These are phyloP conservation scores for Aspidiotus rigidus DNA, from an alignment of 2,888 invertebrate species.

Conservation along the genomic window DNA sequence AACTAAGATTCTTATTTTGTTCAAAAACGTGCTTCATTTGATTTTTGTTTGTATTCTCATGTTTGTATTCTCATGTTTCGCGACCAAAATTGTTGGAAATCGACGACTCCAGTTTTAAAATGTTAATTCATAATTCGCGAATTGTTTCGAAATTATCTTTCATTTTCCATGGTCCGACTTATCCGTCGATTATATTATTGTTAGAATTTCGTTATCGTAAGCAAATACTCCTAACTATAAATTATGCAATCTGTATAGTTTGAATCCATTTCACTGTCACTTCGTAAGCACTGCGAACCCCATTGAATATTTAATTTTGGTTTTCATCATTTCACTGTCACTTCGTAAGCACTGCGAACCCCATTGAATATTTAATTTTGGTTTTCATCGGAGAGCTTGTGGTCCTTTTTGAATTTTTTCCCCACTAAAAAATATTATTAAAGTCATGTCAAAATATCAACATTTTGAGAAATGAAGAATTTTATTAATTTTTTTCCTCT, in stretches of 20 bases:
- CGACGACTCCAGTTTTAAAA: too few relatives aligned
- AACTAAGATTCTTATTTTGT: too few relatives aligned
- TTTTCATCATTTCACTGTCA: not conserved
- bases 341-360: slow-evolving; percentile 1
- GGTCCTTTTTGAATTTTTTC: not conserved
- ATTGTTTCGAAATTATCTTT: too few relatives aligned
- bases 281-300: slow-evolving; percentile 1
- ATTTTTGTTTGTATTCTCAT: too few relatives aligned
- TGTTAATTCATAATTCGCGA: too few relatives aligned
- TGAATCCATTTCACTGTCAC: slow-evolving; percentile 2
- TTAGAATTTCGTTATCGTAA: not conserved
- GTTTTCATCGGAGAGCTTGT: slow-evolving; percentile 1
- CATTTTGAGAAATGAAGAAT: slow-evolving; percentile 3
- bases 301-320: slow-evolving; percentile 1
- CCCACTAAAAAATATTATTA: slow-evolving; percentile 4
- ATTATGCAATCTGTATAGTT: slow-evolving; percentile 2
- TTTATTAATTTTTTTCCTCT: slow-evolving; percentile 1
- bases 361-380: slow-evolving; percentile 1
- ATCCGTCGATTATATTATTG: too few relatives aligned
- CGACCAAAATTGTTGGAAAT: too few relatives aligned
- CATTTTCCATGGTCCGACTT: too few relatives aligned
- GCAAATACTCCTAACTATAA: slow-evolving; percentile 1
- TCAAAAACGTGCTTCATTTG: too few relatives aligned
- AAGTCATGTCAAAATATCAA: not conserved
- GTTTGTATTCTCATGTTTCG: too few relatives aligned